Conservation (phyloP, 2,888 invertebrate genomes). For the Nasonia oneida region DNA sequence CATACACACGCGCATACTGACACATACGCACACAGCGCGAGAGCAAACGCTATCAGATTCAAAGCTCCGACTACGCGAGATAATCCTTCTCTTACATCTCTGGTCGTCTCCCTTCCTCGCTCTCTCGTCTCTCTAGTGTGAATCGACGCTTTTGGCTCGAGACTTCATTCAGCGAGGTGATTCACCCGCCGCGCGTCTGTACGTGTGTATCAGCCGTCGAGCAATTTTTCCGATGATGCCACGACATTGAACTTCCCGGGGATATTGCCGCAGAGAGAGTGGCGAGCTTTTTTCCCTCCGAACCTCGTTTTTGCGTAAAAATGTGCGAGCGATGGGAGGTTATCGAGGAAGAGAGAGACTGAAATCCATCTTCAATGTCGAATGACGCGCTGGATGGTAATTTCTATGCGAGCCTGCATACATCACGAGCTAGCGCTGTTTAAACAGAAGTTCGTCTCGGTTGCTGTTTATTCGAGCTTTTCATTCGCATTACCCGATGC, state of each 20-base stretch:
- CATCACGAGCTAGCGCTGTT: neutral
- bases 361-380: constrained; percentile 40
- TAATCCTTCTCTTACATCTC: constrained; percentile 76
- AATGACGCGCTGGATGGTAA: constrained; percentile 29
- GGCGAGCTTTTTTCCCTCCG: constrained; percentile 21
- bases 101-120: neutral
- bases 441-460: neutral
- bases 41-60: constrained; percentile 72
- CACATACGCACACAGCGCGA: neutral
- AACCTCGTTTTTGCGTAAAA: constrained; percentile 1
- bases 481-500: neutral
- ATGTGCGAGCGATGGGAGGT: neutral
- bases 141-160: constrained; percentile 37
- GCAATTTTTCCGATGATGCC: constrained; percentile 34
- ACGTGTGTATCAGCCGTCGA: neutral
- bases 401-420: constrained; percentile 20
- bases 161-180: constrained; percentile 40
- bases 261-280: constrained; percentile 26
- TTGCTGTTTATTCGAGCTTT: constrained; percentile 6
- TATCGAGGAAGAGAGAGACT: neutral
- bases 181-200: constrained; percentile 7
- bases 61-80: constrained; percentile 69
- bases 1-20: neutral
- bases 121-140: neutral
- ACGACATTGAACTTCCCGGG: constrained; percentile 44